These are phyloP conservation scores for Philereme transversata DNA, from an alignment of 2,888 invertebrate genomes.

Conservation along the genomic window DNA sequence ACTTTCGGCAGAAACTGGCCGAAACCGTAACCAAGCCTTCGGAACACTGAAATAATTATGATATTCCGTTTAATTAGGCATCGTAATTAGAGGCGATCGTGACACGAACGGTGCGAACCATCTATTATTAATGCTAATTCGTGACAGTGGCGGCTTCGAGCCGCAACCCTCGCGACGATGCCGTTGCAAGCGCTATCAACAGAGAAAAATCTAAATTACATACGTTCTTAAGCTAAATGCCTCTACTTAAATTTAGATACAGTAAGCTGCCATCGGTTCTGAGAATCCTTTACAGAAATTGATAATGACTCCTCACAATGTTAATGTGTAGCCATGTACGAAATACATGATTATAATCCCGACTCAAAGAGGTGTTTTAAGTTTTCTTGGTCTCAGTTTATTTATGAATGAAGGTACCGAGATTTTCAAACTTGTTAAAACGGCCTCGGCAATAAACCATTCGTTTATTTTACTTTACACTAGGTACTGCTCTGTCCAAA, in stretches of 20 bases:
- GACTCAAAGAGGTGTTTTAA: not conserved
- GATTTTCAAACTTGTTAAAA: too few relatives aligned
- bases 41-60: conserved; percentile 52
- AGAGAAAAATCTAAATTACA: conserved; percentile 34
- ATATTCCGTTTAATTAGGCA: conserved; percentile 69
- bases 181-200: conserved; percentile 31
- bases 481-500: conserved; percentile 33
- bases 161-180: conserved; percentile 19
- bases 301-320: conserved; percentile 1
- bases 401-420: too few relatives aligned
- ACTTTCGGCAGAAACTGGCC: not conserved
- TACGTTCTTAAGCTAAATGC: conserved; percentile 11
- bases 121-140: conserved; percentile 70
- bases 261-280: conserved; percentile 13
- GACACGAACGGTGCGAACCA: conserved; percentile 61
- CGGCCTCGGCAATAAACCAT: conserved; percentile 1
- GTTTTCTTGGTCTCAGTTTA: not conserved
- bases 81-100: conserved; percentile 65
- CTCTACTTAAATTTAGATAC: conserved; percentile 17
- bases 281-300: conserved; percentile 7
- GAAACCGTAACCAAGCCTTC: not conserved
- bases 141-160: conserved; percentile 50
- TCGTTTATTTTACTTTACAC: conserved; percentile 15
- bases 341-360: not conserved
- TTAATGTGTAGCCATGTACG: conserved; percentile 1